These are phyloP conservation scores for Cinclus cinclus DNA, from an alignment of 2,113 vertebrate species.

Conservation along the genomic window DNA sequence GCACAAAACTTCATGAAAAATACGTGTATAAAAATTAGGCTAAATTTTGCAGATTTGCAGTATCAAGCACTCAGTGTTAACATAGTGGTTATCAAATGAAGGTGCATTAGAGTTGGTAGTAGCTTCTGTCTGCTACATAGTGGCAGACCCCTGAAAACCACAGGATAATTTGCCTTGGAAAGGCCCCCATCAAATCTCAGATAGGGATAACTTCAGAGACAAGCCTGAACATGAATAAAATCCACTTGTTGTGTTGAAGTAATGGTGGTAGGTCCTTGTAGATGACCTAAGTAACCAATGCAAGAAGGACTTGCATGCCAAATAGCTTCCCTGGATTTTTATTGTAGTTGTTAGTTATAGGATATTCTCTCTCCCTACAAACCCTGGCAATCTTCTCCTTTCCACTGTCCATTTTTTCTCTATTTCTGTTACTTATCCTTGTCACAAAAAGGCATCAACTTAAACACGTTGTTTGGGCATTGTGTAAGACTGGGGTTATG, in stretches of 20 bases:
- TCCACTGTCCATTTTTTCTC: background rate
- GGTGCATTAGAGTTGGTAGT: background rate
- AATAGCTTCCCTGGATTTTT: background rate
- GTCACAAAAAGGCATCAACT: background rate
- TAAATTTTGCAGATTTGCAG: background rate
- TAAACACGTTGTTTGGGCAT: background rate
- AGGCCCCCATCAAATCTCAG: background rate
- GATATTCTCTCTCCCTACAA: background rate
- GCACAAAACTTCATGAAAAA: background rate
- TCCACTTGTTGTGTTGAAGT: background rate
- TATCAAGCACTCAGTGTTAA: background rate
- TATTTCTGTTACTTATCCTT: background rate
- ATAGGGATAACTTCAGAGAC: background rate
- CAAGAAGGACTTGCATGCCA: background rate
- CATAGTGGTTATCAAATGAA: background rate
- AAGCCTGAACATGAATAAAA: background rate
- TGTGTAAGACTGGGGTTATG: background rate
- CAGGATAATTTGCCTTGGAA: background rate
- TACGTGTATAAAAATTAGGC: fast-evolving
- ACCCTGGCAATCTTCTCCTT: background rate
- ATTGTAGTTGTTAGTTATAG: background rate
- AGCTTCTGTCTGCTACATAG: background rate
- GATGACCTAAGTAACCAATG: background rate
- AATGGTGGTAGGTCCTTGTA: background rate
- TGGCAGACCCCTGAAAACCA: background rate